A percentile compares a stretch with the other conserved stretches of the same genome.
These are phyloP conservation scores for Epizoanthus scotinus DNA, from an alignment of 92 coral and sea anemone species.

Conservation along the genomic window DNA sequence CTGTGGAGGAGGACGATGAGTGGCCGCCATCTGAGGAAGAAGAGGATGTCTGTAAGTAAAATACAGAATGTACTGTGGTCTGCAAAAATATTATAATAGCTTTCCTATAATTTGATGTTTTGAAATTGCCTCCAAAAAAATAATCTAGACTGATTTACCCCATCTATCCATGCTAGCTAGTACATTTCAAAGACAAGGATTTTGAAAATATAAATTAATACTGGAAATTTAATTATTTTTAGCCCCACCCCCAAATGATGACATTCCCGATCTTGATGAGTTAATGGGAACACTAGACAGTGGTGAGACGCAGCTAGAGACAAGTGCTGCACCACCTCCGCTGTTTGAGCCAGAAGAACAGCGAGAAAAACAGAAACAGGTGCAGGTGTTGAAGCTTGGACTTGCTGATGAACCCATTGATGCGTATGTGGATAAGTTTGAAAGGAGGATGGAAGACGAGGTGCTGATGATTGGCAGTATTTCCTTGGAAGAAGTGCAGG, in stretches of 20 bases:
- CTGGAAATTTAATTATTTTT: not conserved
- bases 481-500: constrained; percentile 98
- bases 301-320: constrained; percentile 82
- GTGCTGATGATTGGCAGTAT: constrained; percentile 95
- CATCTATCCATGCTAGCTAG: no score
- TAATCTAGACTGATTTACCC: no score
- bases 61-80: not conserved
- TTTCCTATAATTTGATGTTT: no score
- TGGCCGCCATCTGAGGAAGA: constrained; percentile 96
- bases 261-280: constrained; percentile 87
- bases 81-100: no score
- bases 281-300: constrained; percentile 91
- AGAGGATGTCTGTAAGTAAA: constrained; percentile 73
- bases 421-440: constrained; percentile 85
- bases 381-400: constrained; percentile 87
- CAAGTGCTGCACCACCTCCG: constrained; percentile 77
- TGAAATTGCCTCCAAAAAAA: no score
- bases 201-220: not conserved
- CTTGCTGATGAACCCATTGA: constrained; percentile 85
- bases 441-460: constrained; percentile 92
- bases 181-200: no score
- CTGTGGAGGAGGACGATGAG: constrained; percentile 84
- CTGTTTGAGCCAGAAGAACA: constrained; percentile 86
- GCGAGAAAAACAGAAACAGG: constrained; percentile 70
- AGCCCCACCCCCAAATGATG: constrained; percentile 81